These are phyloP conservation scores for Acleris cristana DNA, from an alignment of 2,888 invertebrate genomes.

Conservation along the genomic window DNA sequence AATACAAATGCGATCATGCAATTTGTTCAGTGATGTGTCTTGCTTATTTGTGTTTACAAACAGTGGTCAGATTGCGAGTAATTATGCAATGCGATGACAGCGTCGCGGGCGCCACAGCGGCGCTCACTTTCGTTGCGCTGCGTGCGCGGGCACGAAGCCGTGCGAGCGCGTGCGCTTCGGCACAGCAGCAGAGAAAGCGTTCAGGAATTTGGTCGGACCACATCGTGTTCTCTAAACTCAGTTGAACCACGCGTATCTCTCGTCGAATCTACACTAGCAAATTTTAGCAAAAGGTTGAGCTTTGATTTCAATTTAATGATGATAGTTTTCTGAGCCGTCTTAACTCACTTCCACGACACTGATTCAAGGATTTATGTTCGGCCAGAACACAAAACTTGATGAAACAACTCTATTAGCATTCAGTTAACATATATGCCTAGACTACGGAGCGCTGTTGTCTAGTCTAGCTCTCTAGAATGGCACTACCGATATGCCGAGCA, in stretches of 20 bases:
- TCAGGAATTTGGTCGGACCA: conserved; percentile 77
- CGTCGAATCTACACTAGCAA: neutral
- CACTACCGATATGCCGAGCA: conserved; percentile 62
- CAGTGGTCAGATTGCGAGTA: conserved; percentile 76
- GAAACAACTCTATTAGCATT: conserved; percentile 6
- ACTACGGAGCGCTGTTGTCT: conserved; percentile 60
- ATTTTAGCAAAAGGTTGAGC: neutral
- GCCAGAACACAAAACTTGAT: neutral
- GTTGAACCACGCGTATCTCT: conserved; percentile 10
- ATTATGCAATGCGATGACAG: conserved; percentile 81
- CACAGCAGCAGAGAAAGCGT: conserved; percentile 75
- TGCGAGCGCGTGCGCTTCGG: conserved; percentile 39
- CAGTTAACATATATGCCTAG: conserved; percentile 43
- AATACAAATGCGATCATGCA: conserved; percentile 73
- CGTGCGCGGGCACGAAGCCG: conserved; percentile 53
- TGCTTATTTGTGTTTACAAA: conserved; percentile 79
- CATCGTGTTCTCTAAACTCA: conserved; percentile 25
- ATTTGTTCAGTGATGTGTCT: conserved; percentile 62
- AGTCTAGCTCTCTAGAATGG: conserved; percentile 78
- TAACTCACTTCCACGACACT: neutral
- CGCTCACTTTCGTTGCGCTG: conserved; percentile 79
- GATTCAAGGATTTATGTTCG: neutral
- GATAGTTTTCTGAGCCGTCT: too few species aligned
- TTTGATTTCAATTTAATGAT: neutral
- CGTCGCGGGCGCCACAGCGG: conserved; percentile 56